Percentiles rank a stretch among this genome's conserved stretches.
These are phyloP conservation scores for Grammomys surdaster DNA, from an alignment of 2,113 vertebrate genomes.

Conservation along the genomic window DNA sequence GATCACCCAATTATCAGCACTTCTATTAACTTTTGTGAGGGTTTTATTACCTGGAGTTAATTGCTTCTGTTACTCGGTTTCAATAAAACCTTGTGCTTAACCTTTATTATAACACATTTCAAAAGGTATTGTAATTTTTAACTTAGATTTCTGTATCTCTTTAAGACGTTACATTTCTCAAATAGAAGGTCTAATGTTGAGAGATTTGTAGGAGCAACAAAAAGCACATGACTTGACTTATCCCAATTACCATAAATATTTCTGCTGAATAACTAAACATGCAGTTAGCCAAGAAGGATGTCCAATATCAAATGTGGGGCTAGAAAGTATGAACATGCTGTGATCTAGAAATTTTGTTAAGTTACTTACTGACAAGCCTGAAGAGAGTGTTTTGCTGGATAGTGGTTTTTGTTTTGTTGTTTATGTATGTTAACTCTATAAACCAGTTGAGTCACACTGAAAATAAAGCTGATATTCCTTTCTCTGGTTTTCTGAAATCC, in stretches of 20 bases:
- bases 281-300: neutral
- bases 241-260: neutral
- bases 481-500: neutral
- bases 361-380: neutral
- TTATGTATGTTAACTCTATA: neutral
- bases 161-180: neutral
- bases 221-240: neutral
- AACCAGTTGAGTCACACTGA: neutral
- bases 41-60: constrained; percentile 63
- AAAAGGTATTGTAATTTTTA: constrained; percentile 3
- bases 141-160: neutral
- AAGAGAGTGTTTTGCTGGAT: neutral
- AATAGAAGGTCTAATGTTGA: neutral
- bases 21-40: constrained; percentile 1
- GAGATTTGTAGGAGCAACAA: neutral
- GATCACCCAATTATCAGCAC: neutral
- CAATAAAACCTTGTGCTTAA: constrained; percentile 38
- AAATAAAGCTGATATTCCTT: neutral
- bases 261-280: neutral
- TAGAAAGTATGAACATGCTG: neutral
- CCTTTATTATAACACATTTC: constrained; percentile 42
- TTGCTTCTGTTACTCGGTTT: constrained; percentile 39
- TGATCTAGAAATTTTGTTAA: constrained; percentile 13
- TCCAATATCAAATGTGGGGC: neutral
- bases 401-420: neutral